Conservation (phyloP, 2,113 vertebrate genomes). For the Psettodes erumei region DNA sequence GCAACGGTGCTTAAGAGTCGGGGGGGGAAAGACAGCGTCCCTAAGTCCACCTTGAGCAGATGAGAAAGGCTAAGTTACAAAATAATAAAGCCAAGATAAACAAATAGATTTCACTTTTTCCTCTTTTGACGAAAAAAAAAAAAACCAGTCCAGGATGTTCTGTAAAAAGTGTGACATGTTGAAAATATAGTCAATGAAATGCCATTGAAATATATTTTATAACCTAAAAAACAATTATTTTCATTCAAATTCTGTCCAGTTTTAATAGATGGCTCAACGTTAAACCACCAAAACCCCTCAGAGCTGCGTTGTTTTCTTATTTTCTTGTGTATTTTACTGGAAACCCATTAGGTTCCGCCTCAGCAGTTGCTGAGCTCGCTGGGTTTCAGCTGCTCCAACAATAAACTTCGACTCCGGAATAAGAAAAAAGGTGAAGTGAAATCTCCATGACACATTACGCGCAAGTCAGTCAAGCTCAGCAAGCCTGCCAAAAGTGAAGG, state of each 20-base stretch:
- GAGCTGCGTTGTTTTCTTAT: background rate
- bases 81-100: background rate
- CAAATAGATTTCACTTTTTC: no score
- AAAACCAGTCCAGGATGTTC: background rate
- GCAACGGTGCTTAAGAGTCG: constrained; percentile 83
- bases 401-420: background rate
- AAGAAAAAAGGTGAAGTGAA: background rate
- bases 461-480: constrained; percentile 26
- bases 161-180: background rate
- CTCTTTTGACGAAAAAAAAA: background rate
- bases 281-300: background rate
- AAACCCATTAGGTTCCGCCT: background rate
- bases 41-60: constrained; percentile 89
- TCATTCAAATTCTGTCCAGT: background rate
- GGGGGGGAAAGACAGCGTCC: constrained; percentile 87
- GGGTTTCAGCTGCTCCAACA: background rate
- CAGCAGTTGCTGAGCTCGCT: background rate
- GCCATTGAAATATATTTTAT: no score
- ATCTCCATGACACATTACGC: background rate
- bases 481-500: constrained; percentile 9
- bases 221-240: no score
- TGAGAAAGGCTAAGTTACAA: background rate
- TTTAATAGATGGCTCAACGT: background rate
- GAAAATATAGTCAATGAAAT: background rate
- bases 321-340: background rate